Conservation (phyloP, 2,888 invertebrate species). For the Nasonia oneida region DNA sequence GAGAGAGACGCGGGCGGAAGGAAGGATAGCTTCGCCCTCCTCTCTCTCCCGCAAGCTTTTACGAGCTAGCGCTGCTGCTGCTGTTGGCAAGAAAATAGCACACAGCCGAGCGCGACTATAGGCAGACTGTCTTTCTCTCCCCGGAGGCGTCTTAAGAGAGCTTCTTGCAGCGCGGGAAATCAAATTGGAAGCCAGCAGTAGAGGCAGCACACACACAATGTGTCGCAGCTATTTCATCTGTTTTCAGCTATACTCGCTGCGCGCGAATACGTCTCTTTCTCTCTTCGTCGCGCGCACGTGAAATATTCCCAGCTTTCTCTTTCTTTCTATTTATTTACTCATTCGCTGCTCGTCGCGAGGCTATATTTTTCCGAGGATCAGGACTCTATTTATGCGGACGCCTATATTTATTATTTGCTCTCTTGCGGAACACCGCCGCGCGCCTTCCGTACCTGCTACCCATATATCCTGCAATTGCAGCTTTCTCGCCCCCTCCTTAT, state of each 20-base stretch:
- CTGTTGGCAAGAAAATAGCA: conserved; percentile 9
- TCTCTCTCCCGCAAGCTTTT: background rate
- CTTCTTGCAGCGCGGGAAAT: conserved; percentile 15
- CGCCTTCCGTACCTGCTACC: background rate
- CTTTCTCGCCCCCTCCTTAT: background rate
- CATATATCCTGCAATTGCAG: conserved; percentile 21
- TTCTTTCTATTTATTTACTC: conserved; percentile 28
- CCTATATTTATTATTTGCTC: conserved; percentile 49
- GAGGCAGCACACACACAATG: background rate
- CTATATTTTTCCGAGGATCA: conserved; percentile 38
- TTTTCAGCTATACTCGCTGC: background rate
- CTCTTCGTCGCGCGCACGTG: background rate
- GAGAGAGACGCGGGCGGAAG: conserved; percentile 2
- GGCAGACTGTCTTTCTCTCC: background rate
- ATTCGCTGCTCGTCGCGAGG: background rate
- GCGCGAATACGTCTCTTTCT: background rate
- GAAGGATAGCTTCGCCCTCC: background rate
- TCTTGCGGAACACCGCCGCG: conserved; percentile 3
- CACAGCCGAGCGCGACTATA: background rate
- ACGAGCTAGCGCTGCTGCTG: background rate
- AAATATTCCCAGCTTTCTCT: background rate
- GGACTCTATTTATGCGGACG: conserved; percentile 47
- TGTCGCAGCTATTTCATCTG: background rate
- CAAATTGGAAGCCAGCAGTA: conserved; percentile 8
- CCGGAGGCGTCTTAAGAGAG: conserved; percentile 9